These are phyloP conservation scores for Lochmaea capreae DNA, from an alignment of 2,888 invertebrate species.

Conservation along the genomic window DNA sequence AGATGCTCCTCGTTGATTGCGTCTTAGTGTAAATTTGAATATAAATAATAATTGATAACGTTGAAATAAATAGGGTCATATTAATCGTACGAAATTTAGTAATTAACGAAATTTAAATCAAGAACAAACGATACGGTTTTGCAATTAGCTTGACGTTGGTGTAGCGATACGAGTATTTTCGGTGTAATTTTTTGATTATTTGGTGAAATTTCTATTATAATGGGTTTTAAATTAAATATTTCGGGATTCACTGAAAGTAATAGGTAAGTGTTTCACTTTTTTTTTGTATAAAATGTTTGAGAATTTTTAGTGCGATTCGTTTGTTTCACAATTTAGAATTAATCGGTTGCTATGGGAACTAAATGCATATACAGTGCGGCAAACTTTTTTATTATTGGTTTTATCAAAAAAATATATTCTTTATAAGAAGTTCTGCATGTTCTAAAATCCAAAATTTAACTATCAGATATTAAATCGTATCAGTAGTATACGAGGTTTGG, in stretches of 20 bases:
- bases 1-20: too few species aligned
- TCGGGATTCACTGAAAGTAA: constrained; percentile 1
- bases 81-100: constrained; percentile 5
- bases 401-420: too few species aligned
- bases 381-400: too few species aligned
- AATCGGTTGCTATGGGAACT: too few species aligned
- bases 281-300: background rate
- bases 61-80: constrained; percentile 15
- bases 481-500: too few species aligned
- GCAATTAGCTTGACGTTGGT: constrained; percentile 2
- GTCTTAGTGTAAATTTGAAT: background rate
- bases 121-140: background rate
- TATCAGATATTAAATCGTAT: too few species aligned
- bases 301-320: too few species aligned
- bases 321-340: too few species aligned
- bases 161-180: background rate
- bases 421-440: too few species aligned
- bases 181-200: background rate
- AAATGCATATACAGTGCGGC: too few species aligned
- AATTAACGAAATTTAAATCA: constrained; percentile 13
- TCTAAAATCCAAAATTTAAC: too few species aligned
- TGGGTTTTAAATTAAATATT: constrained; percentile 21
- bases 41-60: constrained; percentile 6
- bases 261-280: constrained; percentile 14
- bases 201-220: background rate